These are phyloP conservation scores for Mycogona germanica DNA, from an alignment of 2,888 invertebrate genomes.

Conservation along the genomic window DNA sequence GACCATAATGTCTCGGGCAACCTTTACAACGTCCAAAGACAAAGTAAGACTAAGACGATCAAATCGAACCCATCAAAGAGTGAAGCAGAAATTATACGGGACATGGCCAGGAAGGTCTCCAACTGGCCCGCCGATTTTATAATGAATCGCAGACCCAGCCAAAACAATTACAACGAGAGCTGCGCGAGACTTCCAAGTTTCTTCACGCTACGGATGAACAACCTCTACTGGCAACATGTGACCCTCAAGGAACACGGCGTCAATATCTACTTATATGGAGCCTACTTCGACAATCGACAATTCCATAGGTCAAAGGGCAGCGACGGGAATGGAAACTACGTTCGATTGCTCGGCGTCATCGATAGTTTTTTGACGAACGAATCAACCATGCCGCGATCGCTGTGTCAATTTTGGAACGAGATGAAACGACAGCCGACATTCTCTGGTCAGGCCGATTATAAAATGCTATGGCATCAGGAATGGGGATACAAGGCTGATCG, in stretches of 20 bases:
- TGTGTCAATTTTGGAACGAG: constrained; percentile 4
- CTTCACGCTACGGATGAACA: constrained; percentile 61
- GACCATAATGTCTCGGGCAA: no score
- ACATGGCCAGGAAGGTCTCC: no score
- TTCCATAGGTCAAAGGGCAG: no score
- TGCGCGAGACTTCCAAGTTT: constrained; percentile 3
- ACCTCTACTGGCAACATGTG: constrained; percentile 76
- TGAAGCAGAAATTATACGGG: no score
- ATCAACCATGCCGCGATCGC: neutral
- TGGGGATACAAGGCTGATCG: constrained; percentile 90
- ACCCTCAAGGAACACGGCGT: constrained; percentile 54
- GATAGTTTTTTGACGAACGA: no score
- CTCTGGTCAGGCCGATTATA: constrained; percentile 49
- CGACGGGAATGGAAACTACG: neutral
- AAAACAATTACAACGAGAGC: neutral
- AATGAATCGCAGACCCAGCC: neutral
- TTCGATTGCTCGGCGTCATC: neutral
- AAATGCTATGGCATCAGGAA: constrained; percentile 86
- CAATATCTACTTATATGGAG: constrained; percentile 81
- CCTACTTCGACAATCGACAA: constrained; percentile 66
- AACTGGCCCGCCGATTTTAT: neutral
- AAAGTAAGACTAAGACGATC: no score
- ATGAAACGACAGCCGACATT: neutral
- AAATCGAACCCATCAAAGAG: no score
- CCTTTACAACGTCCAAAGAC: no score